Base-by-base conservation (phyloP, 2,113 vertebrate genomes). In the Coracopsis vasa region DNA sequence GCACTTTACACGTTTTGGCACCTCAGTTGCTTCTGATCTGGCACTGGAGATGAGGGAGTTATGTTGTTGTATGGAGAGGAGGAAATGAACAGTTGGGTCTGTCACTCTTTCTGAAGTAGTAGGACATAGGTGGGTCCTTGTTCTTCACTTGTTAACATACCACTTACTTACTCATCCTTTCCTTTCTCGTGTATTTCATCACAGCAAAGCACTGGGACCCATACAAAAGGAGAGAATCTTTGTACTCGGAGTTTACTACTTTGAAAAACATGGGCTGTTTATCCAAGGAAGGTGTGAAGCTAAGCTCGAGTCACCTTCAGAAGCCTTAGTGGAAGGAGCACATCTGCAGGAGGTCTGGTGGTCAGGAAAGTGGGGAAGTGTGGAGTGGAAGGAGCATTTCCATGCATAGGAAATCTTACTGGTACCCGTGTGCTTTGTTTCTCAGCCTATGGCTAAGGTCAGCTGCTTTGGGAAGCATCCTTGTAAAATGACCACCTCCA, bases 401-500 rank as follows among this genome's bases (percentile, higher is more conserved):
- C 8, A 3, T 21, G 28, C 42, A 0, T 0, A 7, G 48, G 11
- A 10, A 56, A 35, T 8, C 3, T 27, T 16, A 4, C 44, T 58
- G 31, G 53, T 20, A 31, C 5, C 9, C 1, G 0, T 2, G 24
- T 17, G 14, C 45, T 51, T 61, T 19, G 44, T 19, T 60, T 28
- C 58, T 48, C 28, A 2, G 47, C 35, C 6, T 16, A 33, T 54
- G 60, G 13, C 37, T n/a, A 4, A 28, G 58, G n/a, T 17, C 70
- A 20, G 66, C 33, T 44, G 48, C 81, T 41, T 5, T 33, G 39
- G 7, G 2, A 45, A 27, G 69, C 0, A 2, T 72, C 83, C 33
- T 6, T 20, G 16, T 62, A 1, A 66, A 64, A 44, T 6, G 39
- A 2, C 35, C 53, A 9, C n/a, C 61, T 47, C 1, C 10, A 4